Percentiles rank a stretch among this genome's conserved stretches.
phyloP scores from a whole-genome alignment of 2,113 vertebrate species.

The Anser brachyrhynchus region DNA sequence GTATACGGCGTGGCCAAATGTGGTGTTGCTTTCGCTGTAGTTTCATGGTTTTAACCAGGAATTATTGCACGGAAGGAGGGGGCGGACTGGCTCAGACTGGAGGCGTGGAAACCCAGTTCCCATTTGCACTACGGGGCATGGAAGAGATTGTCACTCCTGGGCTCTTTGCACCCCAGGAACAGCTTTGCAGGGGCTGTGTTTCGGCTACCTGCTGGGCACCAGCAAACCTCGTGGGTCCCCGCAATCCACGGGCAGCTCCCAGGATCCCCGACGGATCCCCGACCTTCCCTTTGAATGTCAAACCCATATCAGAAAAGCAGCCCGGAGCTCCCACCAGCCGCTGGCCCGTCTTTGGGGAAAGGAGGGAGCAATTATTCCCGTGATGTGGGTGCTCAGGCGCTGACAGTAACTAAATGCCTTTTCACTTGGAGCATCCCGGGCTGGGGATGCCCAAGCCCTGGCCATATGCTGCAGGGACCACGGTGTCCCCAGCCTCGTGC shows the following conservation, averaged over 20 bases:
- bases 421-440: not conserved
- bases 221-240: rapidly evolving
- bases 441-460: not conserved
- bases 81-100: not conserved
- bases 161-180: not conserved
- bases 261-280: not conserved
- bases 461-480: too few species aligned
- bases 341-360: not conserved
- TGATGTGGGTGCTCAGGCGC: not conserved
- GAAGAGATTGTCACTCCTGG: not conserved
- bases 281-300: not conserved
- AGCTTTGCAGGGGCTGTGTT: not conserved
- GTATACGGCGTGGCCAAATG: rapidly evolving
- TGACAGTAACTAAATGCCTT: conserved; percentile 21
- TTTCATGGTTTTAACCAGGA: not conserved
- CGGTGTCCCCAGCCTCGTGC: not conserved
- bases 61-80: not conserved
- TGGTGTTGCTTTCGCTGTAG: not conserved
- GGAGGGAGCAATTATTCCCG: not conserved
- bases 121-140: rapidly evolving
- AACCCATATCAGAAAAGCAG: not conserved
- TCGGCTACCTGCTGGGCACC: rapidly evolving
- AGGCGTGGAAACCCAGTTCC: not conserved
- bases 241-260: rapidly evolving
- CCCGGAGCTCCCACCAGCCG: not conserved